Conservation (phyloP, 2,797 vertebrate genomes). For the Artibeus lituratus region DNA sequence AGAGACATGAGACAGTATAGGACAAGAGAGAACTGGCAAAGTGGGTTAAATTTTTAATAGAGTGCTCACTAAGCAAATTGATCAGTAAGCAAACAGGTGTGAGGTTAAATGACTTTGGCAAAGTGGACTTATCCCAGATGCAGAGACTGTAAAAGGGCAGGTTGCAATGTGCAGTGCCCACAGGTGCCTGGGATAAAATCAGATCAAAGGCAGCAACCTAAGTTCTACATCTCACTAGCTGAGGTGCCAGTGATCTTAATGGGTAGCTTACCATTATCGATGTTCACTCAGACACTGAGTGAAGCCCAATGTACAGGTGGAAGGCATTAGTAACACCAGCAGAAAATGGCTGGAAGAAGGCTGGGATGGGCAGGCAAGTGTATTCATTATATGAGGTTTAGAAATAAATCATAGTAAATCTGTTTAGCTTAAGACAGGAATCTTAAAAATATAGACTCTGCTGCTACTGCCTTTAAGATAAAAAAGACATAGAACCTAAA, state of each 20-base stretch:
- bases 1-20: background rate
- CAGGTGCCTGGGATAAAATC: background rate
- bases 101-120: constrained; percentile 53
- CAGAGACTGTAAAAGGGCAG: background rate
- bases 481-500: background rate
- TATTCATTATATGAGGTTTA: background rate
- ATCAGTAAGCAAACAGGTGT: constrained; percentile 31
- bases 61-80: constrained; percentile 15
- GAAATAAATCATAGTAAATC: background rate
- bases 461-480: background rate
- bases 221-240: background rate
- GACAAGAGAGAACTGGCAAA: background rate
- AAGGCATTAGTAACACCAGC: background rate
- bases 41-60: constrained; percentile 36
- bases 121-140: constrained; percentile 9
- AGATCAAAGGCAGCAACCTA: background rate
- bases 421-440: background rate
- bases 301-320: background rate
- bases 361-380: background rate
- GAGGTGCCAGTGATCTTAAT: background rate
- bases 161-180: background rate
- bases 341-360: background rate
- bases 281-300: background rate
- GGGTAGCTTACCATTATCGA: background rate
- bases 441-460: background rate